A percentile compares a stretch with the other conserved stretches of the same genome.
phyloP scores from a whole-genome alignment of 2,888 invertebrate species.

The Drosophila villosipedis region DNA sequence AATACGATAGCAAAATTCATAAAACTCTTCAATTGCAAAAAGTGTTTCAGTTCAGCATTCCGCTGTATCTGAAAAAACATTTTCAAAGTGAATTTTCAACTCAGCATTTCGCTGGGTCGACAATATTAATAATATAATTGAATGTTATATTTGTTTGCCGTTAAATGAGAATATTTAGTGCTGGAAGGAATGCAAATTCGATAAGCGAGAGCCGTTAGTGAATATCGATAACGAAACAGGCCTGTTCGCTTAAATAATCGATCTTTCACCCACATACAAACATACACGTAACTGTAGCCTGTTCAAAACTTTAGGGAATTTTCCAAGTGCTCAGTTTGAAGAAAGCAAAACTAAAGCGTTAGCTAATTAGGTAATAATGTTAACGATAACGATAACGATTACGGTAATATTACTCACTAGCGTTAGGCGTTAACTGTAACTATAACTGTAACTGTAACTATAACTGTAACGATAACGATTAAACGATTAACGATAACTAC shows the following conservation, averaged over 20 bases:
- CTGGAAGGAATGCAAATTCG: not conserved
- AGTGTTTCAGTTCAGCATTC: conserved; percentile 2
- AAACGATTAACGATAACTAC: conserved; percentile 51
- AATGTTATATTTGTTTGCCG: not conserved
- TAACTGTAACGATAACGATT: conserved; percentile 49
- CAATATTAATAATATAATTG: not conserved
- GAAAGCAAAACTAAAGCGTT: conserved; percentile 40
- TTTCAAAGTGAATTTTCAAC: not conserved
- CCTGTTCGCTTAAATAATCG: not conserved
- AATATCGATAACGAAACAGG: not conserved
- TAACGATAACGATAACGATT: conserved; percentile 41
- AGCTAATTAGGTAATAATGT: conserved; percentile 30
- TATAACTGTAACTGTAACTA: conserved; percentile 46
- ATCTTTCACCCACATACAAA: conserved; percentile 7
- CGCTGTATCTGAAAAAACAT: not conserved
- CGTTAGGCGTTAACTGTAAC: conserved; percentile 44
- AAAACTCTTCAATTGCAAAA: not conserved
- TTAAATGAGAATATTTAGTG: not conserved
- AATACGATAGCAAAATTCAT: not conserved
- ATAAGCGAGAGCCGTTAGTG: conserved; percentile 11
- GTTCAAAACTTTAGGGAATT: conserved; percentile 69
- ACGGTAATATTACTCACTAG: conserved; percentile 47
- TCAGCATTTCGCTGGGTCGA: not conserved
- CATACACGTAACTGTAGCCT: conserved; percentile 36
- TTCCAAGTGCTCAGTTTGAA: conserved; percentile 68